Percentiles rank a stretch among this genome's conserved stretches.
Conservation (phyloP, 23 tunicate species). For the Styela clava region DNA sequence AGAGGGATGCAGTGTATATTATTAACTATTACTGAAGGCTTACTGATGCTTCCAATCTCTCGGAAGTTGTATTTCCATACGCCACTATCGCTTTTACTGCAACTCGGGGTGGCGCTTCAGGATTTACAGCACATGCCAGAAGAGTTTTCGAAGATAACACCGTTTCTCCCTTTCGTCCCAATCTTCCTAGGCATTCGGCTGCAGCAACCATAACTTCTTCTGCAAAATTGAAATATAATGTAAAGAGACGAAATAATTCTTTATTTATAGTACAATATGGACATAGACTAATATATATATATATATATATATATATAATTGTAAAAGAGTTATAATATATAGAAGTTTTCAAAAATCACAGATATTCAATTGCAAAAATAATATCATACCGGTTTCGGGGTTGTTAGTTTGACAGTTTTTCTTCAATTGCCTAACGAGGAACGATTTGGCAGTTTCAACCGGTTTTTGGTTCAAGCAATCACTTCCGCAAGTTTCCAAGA, state of each 20-base stretch:
- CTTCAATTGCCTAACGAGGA: constrained; percentile 3
- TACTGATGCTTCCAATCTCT: background rate
- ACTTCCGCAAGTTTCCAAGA: background rate
- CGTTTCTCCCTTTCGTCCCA: constrained; percentile 13
- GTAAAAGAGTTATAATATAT: too few species aligned
- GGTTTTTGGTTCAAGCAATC: constrained; percentile 6
- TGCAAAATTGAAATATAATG: background rate
- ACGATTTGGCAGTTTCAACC: constrained; percentile 18
- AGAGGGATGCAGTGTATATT: too few species aligned
- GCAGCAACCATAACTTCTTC: constrained; percentile 14
- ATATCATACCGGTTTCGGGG: background rate
- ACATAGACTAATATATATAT: background rate
- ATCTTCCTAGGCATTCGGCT: background rate
- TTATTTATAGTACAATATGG: too few species aligned
- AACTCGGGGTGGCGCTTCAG: background rate
- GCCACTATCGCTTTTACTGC: constrained; percentile 10
- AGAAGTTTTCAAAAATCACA: too few species aligned
- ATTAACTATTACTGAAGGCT: background rate
- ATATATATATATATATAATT: background rate
- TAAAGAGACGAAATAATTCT: background rate
- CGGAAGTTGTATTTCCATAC: constrained; percentile 1
- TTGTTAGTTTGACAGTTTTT: constrained; percentile 6
- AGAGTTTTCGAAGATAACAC: background rate
- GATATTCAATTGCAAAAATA: too few species aligned
- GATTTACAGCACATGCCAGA: background rate